phyloP scores from a whole-genome alignment of 2,888 invertebrate species.

The Cephus rjabovi region DNA sequence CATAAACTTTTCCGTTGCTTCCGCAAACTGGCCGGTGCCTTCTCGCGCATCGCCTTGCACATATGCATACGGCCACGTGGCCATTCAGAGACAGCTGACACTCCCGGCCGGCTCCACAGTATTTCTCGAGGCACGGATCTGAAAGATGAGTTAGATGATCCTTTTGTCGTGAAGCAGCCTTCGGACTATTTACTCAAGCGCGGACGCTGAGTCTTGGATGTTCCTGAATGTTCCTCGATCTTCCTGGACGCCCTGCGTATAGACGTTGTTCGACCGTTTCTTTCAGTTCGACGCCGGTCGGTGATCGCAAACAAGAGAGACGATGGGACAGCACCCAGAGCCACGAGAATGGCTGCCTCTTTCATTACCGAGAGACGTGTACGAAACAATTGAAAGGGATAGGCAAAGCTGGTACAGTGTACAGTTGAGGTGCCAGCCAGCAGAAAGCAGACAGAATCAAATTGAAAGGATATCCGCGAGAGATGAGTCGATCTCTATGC shows the following conservation, averaged over 20 bases:
- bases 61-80: slow-evolving; percentile 72
- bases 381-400: not conserved
- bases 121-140: slow-evolving; percentile 75
- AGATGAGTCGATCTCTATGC: slow-evolving; percentile 48
- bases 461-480: not conserved
- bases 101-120: slow-evolving; percentile 76
- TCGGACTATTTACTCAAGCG: not conserved
- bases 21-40: slow-evolving; percentile 75
- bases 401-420: not conserved
- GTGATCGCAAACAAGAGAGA: not conserved
- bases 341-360: not conserved
- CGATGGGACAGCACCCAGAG: too few species aligned
- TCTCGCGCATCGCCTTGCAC: slow-evolving; percentile 71
- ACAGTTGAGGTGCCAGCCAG: not conserved
- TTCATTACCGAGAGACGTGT: not conserved
- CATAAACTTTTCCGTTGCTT: slow-evolving; percentile 75
- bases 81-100: slow-evolving; percentile 69
- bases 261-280: too few species aligned
- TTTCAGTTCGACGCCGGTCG: too few species aligned
- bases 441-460: not conserved
- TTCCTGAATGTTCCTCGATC: too few species aligned
- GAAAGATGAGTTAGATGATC: slow-evolving; percentile 38
- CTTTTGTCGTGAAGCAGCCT: too few species aligned
- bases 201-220: not conserved
- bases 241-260: too few species aligned